phyloP scores from a whole-genome alignment of 2,888 invertebrate genomes.

The Dione vanillae region DNA sequence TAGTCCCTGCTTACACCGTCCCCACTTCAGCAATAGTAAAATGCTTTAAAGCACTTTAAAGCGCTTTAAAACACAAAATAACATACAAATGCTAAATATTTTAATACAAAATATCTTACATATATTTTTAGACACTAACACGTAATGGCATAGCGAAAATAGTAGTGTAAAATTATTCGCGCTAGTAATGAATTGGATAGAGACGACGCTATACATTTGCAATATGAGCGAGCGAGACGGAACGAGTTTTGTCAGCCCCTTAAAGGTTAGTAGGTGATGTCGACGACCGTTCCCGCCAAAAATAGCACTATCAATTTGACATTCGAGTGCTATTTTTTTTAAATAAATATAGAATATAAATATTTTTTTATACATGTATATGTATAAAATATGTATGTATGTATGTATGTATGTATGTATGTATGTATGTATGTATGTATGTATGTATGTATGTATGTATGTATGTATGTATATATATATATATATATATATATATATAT shows the following conservation, averaged over 20 bases:
- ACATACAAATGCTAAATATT: not conserved
- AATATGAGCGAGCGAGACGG: constrained; percentile 32
- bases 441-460: too few relatives aligned
- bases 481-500: too few relatives aligned
- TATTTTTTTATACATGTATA: too few relatives aligned
- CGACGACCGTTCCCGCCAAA: constrained; percentile 66
- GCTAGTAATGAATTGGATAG: constrained; percentile 14
- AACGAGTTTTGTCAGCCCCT: constrained; percentile 24
- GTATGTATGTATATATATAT: too few relatives aligned
- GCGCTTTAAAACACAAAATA: not conserved
- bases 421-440: not conserved
- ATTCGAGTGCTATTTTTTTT: constrained; percentile 30
- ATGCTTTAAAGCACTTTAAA: too few relatives aligned
- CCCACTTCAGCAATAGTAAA: too few relatives aligned
- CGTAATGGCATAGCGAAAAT: constrained; percentile 25
- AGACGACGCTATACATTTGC: not conserved
- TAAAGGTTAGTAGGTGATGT: constrained; percentile 54
- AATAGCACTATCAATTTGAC: constrained; percentile 54
- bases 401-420: too few relatives aligned
- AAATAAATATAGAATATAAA: too few relatives aligned
- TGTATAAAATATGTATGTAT: too few relatives aligned
- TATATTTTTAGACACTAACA: constrained; percentile 19
- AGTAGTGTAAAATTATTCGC: constrained; percentile 14
- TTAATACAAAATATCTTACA: constrained; percentile 1
- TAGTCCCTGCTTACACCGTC: too few relatives aligned